Evolutionary conservation across 2,888 invertebrate genomes (phyloP), one percentile per base, ranked within the genome.

Genomic region (Hermaeophaga mercurialis): DNA sequence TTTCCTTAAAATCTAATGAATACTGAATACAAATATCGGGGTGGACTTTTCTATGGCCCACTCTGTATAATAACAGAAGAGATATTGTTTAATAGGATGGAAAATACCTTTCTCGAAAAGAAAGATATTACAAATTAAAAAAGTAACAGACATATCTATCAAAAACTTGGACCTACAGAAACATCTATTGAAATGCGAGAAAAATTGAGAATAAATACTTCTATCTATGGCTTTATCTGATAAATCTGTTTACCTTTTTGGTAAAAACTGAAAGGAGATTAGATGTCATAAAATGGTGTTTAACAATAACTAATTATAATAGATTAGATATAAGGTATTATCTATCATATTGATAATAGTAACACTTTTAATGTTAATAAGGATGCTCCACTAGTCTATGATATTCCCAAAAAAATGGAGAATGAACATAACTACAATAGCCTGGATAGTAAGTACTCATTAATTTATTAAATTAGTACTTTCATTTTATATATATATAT

Each of bases 301-400:
- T 14, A 38, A 46, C 38, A 54, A 26, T 14, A 31, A 54, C 38
- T 46, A 18, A 54, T 39, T 46, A 12, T 12, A 17, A 18, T 22
- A 45, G 56, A 56, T 56, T 56, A 56, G 56, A 56, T 56, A 55
- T 31, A 26, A 31, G 45, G 34, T 50, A 45, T 39, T 6, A n/a
- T n/a, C n/a, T n/a, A n/a, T n/a, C 26, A 24, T 36, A 11, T 8
- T n/a, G 56, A 56, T 56, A 56, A 49, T 17, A 45, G 9, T 36
- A 18, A 38, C 48, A 33, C 14, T 39, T 48, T n/a, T 48, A 34
- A 24, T 43, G 19, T 24, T 9, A 24, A 33, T 39, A 11, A 34
- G 24, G 18, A 34, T 18, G 45, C 9, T 28, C 26, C 39, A 9
- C 26, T 12, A 14, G 5, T 38, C 8, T 11, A 12, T 5, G n/a